Percentiles rank a stretch among this genome's conserved stretches.
These are phyloP conservation scores for Isotomurus palustris DNA, from an alignment of 2,888 invertebrate genomes.

Conservation along the genomic window DNA sequence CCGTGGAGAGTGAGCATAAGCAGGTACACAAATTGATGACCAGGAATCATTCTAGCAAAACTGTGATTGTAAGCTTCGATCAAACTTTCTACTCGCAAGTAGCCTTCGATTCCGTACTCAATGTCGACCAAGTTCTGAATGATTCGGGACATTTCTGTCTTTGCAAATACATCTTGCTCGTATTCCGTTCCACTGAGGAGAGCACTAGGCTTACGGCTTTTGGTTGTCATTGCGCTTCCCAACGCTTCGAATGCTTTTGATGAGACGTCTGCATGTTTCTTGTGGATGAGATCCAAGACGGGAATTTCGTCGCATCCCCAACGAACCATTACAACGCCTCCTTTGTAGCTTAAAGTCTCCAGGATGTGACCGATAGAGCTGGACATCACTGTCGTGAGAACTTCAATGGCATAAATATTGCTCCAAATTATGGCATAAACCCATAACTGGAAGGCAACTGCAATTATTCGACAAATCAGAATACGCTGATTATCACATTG, in stretches of 20 bases:
- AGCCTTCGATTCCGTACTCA: constrained; percentile 31
- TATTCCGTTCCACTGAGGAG: neutral
- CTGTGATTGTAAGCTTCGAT: constrained; percentile 26
- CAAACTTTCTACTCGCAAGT: constrained; percentile 25
- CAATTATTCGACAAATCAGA: too few species aligned
- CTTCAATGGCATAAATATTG: constrained; percentile 24
- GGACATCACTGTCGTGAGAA: constrained; percentile 24
- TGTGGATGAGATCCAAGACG: constrained; percentile 23
- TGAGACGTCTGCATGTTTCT: neutral
- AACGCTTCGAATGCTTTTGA: neutral
- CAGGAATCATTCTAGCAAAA: constrained; percentile 24
- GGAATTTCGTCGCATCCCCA: constrained; percentile 27
- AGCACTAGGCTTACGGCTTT: neutral
- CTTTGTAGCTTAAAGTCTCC: constrained; percentile 30
- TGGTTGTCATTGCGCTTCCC: neutral
- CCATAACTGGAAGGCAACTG: constrained; percentile 29
- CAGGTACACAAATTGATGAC: constrained; percentile 30
- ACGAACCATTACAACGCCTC: constrained; percentile 31
- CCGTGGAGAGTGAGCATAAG: constrained; percentile 29
- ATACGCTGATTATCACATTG: too few species aligned
- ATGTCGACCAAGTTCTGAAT: constrained; percentile 33
- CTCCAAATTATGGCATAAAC: constrained; percentile 23
- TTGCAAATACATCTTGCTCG: constrained; percentile 1
- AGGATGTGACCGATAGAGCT: constrained; percentile 27
- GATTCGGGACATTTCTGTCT: constrained; percentile 24